These are phyloP conservation scores for Mohoua ochrocephala DNA, from an alignment of 2,113 vertebrate species.

Conservation along the genomic window DNA sequence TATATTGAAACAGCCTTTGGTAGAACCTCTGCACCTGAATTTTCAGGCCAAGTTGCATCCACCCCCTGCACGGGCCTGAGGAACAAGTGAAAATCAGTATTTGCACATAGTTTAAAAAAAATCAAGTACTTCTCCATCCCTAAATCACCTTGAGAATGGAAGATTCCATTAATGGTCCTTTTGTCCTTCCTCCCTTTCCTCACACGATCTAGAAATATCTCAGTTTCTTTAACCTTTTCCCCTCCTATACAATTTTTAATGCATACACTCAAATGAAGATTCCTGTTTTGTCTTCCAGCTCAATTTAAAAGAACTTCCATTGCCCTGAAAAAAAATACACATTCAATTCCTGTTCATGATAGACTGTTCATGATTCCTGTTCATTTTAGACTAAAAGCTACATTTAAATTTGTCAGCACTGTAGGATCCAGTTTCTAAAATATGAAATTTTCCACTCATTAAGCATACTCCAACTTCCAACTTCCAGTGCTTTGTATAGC, in stretches of 20 bases:
- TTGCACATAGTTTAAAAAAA: background rate
- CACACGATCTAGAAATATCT: background rate
- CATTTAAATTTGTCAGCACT: background rate
- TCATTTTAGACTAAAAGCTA: background rate
- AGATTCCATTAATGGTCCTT: background rate
- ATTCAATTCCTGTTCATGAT: background rate
- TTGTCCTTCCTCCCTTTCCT: background rate
- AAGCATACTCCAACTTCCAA: background rate
- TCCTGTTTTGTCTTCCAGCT: background rate
- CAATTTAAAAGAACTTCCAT: background rate
- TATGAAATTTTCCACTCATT: background rate
- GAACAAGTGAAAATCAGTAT: background rate
- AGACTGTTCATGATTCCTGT: too few relatives aligned
- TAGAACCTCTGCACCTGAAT: background rate
- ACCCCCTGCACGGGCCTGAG: background rate
- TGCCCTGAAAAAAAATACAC: background rate
- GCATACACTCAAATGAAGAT: background rate
- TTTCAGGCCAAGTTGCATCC: background rate
- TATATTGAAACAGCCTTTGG: background rate
- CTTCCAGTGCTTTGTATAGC: background rate
- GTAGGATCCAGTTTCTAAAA: background rate
- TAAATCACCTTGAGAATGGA: background rate
- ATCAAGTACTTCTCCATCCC: background rate
- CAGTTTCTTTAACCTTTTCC: background rate
- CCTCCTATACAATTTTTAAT: background rate